These are phyloP conservation scores for Loripinus fragilis DNA, from an alignment of 2,888 invertebrate genomes.

Conservation along the genomic window DNA sequence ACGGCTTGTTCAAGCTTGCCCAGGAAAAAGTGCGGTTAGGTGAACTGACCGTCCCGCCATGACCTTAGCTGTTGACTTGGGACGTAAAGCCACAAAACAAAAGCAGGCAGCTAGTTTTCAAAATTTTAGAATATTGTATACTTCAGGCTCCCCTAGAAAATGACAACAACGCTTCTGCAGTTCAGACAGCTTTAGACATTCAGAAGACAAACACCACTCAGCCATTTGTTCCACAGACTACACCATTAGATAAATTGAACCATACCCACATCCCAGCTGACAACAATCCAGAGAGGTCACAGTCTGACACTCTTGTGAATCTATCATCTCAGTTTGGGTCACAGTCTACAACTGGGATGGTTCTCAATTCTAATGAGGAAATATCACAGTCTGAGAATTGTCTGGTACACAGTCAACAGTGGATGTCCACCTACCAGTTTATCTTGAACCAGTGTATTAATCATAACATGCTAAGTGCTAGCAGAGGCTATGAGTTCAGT, in stretches of 20 bases:
- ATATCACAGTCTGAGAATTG: constrained; percentile 28
- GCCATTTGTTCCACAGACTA: constrained; percentile 9
- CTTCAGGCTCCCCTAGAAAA: not conserved
- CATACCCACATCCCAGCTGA: not conserved
- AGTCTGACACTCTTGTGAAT: not conserved
- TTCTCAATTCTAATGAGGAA: not conserved
- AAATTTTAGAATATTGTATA: too few species aligned
- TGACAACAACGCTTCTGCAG: not conserved
- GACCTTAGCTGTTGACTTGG: too few species aligned
- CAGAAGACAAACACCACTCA: not conserved
- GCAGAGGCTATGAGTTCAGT: constrained; percentile 41
- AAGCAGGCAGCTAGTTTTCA: too few species aligned
- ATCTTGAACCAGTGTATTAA: constrained; percentile 44
- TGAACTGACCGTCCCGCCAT: too few species aligned
- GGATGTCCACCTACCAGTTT: constrained; percentile 58
- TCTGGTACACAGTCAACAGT: constrained; percentile 51
- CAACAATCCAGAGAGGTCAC: not conserved
- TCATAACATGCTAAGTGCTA: constrained; percentile 27
- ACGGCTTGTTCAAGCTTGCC: too few species aligned
- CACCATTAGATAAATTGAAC: not conserved
- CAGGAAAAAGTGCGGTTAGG: too few species aligned
- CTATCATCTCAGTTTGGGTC: not conserved
- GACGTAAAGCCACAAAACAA: too few species aligned
- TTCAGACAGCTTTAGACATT: not conserved
- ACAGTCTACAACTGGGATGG: not conserved